A percentile compares a stretch with the other conserved stretches of the same genome.
Evolutionary conservation across 37 sponge, comb jelly and placozoan species (phyloP).

Genomic region (Eunapius fragilis): DNA sequence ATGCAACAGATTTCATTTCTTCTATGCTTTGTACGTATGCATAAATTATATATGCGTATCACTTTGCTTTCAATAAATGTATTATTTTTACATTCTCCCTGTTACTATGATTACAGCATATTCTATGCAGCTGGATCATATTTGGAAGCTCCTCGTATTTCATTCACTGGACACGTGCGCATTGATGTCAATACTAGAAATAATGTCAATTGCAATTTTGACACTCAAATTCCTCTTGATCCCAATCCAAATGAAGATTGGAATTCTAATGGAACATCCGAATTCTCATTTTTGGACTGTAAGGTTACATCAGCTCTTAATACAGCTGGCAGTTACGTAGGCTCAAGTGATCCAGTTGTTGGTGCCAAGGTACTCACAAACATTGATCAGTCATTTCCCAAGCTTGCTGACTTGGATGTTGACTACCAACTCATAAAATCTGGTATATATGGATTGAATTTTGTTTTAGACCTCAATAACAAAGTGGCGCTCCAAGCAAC

Average conservation of each 20-base stretch:
- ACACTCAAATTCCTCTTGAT: neutral
- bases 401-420: slow-evolving; percentile 13
- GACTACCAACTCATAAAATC: neutral
- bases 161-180: slow-evolving; percentile 24
- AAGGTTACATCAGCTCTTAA: neutral
- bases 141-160: slow-evolving; percentile 20
- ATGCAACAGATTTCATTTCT: too few relatives aligned
- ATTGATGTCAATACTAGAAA: slow-evolving; percentile 39
- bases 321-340: neutral
- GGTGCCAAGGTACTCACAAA: neutral
- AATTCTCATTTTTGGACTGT: neutral
- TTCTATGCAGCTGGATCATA: slow-evolving; percentile 13
- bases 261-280: neutral
- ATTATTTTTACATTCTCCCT: too few relatives aligned
- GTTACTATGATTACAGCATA: too few relatives aligned
- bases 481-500: neutral
- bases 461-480: neutral
- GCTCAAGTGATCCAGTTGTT: neutral
- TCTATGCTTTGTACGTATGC: too few relatives aligned
- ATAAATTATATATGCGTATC: too few relatives aligned
- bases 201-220: slow-evolving; percentile 29
- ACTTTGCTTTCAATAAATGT: too few relatives aligned
- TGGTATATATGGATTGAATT: neutral
- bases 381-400: neutral
- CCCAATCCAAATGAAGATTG: neutral